Percentiles rank a stretch among this genome's conserved stretches.
Conservation (phyloP, 2,888 invertebrate species). For the Loripinus fragilis region DNA sequence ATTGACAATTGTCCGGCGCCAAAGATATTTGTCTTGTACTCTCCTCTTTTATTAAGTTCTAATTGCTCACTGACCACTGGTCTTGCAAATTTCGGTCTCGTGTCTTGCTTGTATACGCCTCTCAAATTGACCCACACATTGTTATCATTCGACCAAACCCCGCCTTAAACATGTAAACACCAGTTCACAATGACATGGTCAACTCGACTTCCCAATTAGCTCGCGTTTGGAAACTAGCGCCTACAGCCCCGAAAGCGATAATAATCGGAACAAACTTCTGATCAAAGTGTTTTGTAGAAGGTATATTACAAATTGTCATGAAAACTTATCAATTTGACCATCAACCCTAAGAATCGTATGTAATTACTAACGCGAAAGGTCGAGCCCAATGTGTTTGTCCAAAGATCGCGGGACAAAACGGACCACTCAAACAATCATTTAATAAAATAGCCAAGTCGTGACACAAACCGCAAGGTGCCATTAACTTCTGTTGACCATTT, state of each 20-base stretch:
- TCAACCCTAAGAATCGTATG: slow-evolving; percentile 57
- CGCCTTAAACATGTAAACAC: slow-evolving; percentile 21
- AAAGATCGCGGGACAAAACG: slow-evolving; percentile 56
- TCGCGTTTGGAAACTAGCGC: slow-evolving; percentile 10
- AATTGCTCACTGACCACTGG: slow-evolving; percentile 11
- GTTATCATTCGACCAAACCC: not conserved
- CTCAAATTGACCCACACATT: slow-evolving; percentile 4
- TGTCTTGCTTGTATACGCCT: slow-evolving; percentile 7
- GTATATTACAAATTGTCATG: slow-evolving; percentile 64
- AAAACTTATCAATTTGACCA: slow-evolving; percentile 57
- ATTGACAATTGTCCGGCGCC: slow-evolving; percentile 16
- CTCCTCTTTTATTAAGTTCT: slow-evolving; percentile 8
- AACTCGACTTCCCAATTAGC: slow-evolving; percentile 15
- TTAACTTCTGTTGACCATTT: slow-evolving; percentile 49
- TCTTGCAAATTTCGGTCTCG: slow-evolving; percentile 19
- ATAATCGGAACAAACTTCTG: slow-evolving; percentile 45
- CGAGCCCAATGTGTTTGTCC: slow-evolving; percentile 57
- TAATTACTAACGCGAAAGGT: slow-evolving; percentile 57
- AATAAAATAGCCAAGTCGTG: slow-evolving; percentile 51
- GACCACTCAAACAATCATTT: slow-evolving; percentile 57
- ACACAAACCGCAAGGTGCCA: slow-evolving; percentile 55
- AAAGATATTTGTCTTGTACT: not conserved
- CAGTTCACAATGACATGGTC: slow-evolving; percentile 18
- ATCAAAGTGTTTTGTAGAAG: slow-evolving; percentile 57
- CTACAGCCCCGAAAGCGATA: slow-evolving; percentile 32